These are phyloP conservation scores for Parazoanthus atlanticus DNA, from an alignment of 92 coral and sea anemone genomes.

Conservation along the genomic window DNA sequence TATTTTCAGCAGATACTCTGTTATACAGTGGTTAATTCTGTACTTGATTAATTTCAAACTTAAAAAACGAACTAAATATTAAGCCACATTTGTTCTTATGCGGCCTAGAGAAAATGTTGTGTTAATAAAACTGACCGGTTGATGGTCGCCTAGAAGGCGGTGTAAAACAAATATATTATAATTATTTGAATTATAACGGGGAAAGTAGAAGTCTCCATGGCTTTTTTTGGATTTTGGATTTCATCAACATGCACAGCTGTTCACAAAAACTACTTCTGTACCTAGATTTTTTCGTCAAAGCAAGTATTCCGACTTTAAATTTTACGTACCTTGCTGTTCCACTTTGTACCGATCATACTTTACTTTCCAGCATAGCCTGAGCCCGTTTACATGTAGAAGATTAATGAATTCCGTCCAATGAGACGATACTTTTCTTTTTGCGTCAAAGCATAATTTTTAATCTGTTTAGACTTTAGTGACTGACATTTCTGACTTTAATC, in stretches of 20 bases:
- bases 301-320: neutral
- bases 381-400: neutral
- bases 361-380: neutral
- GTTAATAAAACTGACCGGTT: neutral
- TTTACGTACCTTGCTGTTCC: neutral
- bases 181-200: neutral
- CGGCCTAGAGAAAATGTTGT: neutral
- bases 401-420: constrained; percentile 1
- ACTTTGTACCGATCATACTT: neutral
- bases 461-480: neutral
- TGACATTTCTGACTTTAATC: constrained; percentile 10
- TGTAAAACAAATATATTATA: too few relatives aligned
- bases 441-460: neutral
- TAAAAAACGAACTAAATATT: neutral
- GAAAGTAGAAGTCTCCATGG: neutral
- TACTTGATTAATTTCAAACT: neutral
- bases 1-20: neutral
- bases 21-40: neutral
- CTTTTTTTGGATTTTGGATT: neutral
- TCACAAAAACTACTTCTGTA: neutral
- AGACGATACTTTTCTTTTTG: neutral
- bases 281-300: neutral
- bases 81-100: neutral
- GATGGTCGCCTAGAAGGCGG: neutral
- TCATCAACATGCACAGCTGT: neutral